phyloP scores from a whole-genome alignment of 2,113 vertebrate genomes.

The Craseonycteris thonglongyai region DNA sequence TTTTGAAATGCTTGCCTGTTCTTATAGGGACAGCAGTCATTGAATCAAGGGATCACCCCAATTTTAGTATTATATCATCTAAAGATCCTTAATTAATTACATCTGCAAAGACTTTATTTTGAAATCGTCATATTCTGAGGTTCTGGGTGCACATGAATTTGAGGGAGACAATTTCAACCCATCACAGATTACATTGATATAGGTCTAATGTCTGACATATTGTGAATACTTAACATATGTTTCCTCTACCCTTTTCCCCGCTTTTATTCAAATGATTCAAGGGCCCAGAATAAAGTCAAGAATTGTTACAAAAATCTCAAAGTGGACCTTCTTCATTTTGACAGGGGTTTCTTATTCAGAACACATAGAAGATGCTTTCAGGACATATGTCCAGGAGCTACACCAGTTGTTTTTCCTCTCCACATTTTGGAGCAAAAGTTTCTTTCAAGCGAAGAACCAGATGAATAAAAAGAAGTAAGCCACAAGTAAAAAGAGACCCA shows the following conservation, averaged over 20 bases:
- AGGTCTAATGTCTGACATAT: neutral
- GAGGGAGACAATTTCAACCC: neutral
- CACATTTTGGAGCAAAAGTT: slow-evolving; percentile 18
- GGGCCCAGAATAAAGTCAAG: neutral
- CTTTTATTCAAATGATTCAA: neutral
- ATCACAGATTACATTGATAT: neutral
- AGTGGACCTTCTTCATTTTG: neutral
- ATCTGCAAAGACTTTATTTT: neutral
- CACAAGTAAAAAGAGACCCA: neutral
- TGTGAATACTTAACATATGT: neutral
- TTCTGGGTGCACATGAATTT: neutral
- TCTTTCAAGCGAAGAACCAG: neutral
- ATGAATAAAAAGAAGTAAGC: slow-evolving; percentile 23
- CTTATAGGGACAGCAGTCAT: neutral
- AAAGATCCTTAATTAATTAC: neutral
- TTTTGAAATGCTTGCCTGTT: neutral
- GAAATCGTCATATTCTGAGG: neutral
- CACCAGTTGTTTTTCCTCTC: neutral
- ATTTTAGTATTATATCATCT: neutral
- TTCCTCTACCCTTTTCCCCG: neutral
- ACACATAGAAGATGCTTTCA: neutral
- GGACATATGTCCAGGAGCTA: neutral
- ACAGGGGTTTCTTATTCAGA: neutral
- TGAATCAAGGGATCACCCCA: neutral
- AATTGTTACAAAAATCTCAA: neutral